phyloP scores from a whole-genome alignment of 2,888 invertebrate species.

The Lepidochitona cinerea region DNA sequence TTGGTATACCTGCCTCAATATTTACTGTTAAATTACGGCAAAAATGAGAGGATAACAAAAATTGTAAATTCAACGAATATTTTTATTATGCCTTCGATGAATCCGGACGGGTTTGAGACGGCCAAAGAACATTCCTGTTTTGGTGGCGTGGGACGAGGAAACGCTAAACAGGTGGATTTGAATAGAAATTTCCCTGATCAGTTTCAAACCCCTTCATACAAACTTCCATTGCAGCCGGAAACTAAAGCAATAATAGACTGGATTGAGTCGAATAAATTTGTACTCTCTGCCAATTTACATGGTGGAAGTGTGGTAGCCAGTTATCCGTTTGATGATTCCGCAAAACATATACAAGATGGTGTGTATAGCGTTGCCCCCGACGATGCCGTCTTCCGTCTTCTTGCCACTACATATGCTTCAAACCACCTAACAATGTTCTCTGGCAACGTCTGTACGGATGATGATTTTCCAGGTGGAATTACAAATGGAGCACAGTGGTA shows the following conservation, averaged over 20 bases:
- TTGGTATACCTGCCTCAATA: constrained; percentile 76
- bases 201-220: constrained; percentile 81
- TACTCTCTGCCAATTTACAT: constrained; percentile 92
- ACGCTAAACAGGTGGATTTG: constrained; percentile 81
- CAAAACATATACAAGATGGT: constrained; percentile 31
- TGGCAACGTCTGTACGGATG: constrained; percentile 78
- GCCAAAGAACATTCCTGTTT: constrained; percentile 55
- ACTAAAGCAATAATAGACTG: constrained; percentile 94
- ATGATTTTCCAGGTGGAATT: constrained; percentile 54
- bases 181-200: constrained; percentile 98
- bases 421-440: constrained; percentile 82
- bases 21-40: constrained; percentile 52
- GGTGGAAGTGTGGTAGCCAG: constrained; percentile 95
- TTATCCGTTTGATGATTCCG: constrained; percentile 87
- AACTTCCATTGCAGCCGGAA: constrained; percentile 78
- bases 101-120: constrained; percentile 67
- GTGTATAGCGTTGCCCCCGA: constrained; percentile 77
- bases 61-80: constrained; percentile 60
- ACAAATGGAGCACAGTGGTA: constrained; percentile 68
- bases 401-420: constrained; percentile 84
- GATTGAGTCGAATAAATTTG: constrained; percentile 94
- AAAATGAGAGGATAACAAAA: constrained; percentile 43
- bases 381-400: constrained; percentile 82
- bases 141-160: constrained; percentile 77
- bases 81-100: constrained; percentile 69